Conservation (phyloP, 2,797 vertebrate species). For the Takifugu ocellatus region DNA sequence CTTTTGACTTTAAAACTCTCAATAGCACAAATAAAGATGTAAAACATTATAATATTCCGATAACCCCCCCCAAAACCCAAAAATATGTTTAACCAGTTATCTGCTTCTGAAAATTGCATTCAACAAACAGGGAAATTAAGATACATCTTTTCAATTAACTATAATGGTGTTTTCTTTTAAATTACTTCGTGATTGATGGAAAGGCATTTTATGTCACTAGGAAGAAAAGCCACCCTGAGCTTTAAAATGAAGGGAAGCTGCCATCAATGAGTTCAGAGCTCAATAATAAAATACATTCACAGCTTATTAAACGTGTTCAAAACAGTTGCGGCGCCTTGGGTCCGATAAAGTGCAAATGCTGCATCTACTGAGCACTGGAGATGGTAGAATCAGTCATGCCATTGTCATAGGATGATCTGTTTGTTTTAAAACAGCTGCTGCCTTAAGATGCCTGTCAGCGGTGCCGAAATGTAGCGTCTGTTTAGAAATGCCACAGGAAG, state of each 20-base stretch:
- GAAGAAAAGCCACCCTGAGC: conserved; percentile 6
- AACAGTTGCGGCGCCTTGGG: background rate
- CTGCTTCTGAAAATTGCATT: too few relatives aligned
- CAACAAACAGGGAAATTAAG: too few relatives aligned
- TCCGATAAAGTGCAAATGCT: background rate
- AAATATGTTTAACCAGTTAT: too few relatives aligned
- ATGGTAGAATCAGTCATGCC: conserved; percentile 43
- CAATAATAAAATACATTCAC: conserved; percentile 4
- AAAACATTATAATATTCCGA: too few relatives aligned
- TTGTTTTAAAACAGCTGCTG: conserved; percentile 69
- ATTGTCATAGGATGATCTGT: conserved; percentile 55
- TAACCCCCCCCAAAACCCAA: too few relatives aligned
- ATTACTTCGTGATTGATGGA: too few relatives aligned
- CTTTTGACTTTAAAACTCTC: too few relatives aligned
- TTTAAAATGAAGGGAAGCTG: conserved; percentile 25
- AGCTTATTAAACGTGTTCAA: too few relatives aligned
- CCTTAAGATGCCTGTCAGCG: conserved; percentile 65
- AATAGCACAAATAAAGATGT: too few relatives aligned
- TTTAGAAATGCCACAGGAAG: conserved; percentile 64
- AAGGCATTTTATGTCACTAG: background rate
- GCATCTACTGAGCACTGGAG: too few relatives aligned
- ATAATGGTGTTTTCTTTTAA: too few relatives aligned
- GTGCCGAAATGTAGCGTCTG: conserved; percentile 63
- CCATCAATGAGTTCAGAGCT: conserved; percentile 15
- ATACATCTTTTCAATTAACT: too few relatives aligned